Conservation (phyloP, 2,113 vertebrate genomes). For the Ranitomeya variabilis region DNA sequence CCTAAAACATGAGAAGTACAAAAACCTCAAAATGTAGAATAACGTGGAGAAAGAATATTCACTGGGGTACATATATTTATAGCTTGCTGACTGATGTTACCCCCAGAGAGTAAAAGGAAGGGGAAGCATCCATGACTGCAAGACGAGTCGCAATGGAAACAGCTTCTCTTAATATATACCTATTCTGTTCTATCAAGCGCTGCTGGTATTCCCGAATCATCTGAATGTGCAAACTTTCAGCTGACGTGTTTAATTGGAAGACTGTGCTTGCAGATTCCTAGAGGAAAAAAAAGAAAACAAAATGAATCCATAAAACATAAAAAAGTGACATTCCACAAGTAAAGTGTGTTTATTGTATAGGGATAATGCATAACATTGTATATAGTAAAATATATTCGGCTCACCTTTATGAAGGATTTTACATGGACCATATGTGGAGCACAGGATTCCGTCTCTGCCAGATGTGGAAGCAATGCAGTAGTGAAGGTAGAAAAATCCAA, state of each 20-base stretch:
- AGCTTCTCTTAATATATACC: slow-evolving; percentile 66
- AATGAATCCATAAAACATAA: neutral
- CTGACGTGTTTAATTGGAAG: slow-evolving; percentile 21
- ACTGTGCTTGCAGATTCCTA: neutral
- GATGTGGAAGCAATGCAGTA: too few relatives aligned
- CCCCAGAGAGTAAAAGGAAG: neutral
- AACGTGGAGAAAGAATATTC: neutral
- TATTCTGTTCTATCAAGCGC: slow-evolving; percentile 81
- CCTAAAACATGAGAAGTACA: slow-evolving; percentile 67
- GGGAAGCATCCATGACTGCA: too few relatives aligned
- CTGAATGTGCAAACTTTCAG: slow-evolving; percentile 67
- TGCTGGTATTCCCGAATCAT: slow-evolving; percentile 79
- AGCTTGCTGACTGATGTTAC: too few relatives aligned
- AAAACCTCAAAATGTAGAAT: neutral
- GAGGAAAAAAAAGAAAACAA: neutral
- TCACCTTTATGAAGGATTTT: too few relatives aligned
- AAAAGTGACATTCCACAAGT: too few relatives aligned
- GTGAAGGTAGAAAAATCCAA: too few relatives aligned
- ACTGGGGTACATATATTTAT: too few relatives aligned
- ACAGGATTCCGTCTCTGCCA: too few relatives aligned
- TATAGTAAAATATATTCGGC: too few relatives aligned
- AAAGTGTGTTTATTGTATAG: too few relatives aligned
- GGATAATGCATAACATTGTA: too few relatives aligned
- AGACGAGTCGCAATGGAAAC: neutral
- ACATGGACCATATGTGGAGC: too few relatives aligned